Conservation (phyloP, 2,888 invertebrate species). For the Phanerotoma sp. region DNA sequence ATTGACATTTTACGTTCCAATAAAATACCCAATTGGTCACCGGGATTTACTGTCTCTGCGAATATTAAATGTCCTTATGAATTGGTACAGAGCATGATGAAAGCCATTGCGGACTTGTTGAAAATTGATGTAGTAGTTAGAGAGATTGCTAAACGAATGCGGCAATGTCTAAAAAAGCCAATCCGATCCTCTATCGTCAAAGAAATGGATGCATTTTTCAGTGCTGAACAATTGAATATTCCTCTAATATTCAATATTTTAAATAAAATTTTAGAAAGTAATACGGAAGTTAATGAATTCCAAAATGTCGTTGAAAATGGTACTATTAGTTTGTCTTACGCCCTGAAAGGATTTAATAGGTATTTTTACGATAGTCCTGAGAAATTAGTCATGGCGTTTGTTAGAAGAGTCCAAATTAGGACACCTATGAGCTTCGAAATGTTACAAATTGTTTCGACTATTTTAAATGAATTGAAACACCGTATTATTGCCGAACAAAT, state of each 20-base stretch:
- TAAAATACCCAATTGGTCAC: constrained; percentile 30
- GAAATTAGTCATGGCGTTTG: constrained; percentile 27
- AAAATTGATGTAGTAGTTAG: constrained; percentile 23
- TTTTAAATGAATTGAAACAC: background rate
- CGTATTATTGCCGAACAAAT: too few species aligned
- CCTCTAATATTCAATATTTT: constrained; percentile 24
- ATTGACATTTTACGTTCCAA: constrained; percentile 30
- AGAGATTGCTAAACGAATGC: constrained; percentile 16
- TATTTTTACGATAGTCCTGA: constrained; percentile 32
- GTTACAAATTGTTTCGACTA: background rate
- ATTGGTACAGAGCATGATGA: constrained; percentile 24
- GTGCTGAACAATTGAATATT: constrained; percentile 26
- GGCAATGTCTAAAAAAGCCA: constrained; percentile 9
- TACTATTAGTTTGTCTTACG: constrained; percentile 27
- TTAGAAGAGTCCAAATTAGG: constrained; percentile 28
- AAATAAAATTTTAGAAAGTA: constrained; percentile 3
- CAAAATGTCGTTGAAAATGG: constrained; percentile 23
- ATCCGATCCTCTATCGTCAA: constrained; percentile 2
- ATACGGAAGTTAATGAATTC: constrained; percentile 20
- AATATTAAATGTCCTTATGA: constrained; percentile 24
- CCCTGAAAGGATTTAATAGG: constrained; percentile 33
- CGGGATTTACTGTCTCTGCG: constrained; percentile 12
- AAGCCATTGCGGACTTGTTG: constrained; percentile 11
- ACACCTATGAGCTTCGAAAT: constrained; percentile 28
- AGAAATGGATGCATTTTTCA: constrained; percentile 26